phyloP scores from a whole-genome alignment of 2,888 invertebrate species.

The Sepioteuthis lessoniana region DNA sequence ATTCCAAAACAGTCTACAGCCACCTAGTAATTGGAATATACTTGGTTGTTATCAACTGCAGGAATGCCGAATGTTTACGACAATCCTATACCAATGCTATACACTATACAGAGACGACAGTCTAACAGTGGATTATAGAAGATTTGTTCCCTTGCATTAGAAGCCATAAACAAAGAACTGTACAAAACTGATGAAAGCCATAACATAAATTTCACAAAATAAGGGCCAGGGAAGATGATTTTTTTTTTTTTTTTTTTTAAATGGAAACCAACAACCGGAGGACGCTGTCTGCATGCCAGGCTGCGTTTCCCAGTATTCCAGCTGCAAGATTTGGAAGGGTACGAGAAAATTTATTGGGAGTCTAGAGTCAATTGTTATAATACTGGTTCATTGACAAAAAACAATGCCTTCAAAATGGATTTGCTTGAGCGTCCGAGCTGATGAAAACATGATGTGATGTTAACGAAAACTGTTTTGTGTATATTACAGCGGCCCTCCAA shows the following conservation, averaged over 20 bases:
- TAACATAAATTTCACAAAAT: conserved; percentile 43
- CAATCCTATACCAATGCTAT: conserved; percentile 34
- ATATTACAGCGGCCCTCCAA: conserved; percentile 36
- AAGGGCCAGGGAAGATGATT: conserved; percentile 19
- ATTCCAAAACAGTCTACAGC: conserved; percentile 41
- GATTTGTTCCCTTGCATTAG: conserved; percentile 24
- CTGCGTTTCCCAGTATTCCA: conserved; percentile 33
- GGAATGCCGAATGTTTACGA: background rate
- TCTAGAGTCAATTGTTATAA: conserved; percentile 12
- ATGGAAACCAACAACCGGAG: conserved; percentile 33
- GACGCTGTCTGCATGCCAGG: conserved; percentile 20
- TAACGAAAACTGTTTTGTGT: conserved; percentile 1
- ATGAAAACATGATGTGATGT: conserved; percentile 41
- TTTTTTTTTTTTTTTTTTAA: background rate
- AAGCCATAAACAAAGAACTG: conserved; percentile 44
- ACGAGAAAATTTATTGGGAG: conserved; percentile 23
- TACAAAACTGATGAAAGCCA: conserved; percentile 46
- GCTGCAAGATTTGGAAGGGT: conserved; percentile 33
- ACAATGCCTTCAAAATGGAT: conserved; percentile 14
- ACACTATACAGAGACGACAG: conserved; percentile 48
- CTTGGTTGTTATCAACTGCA: conserved; percentile 24
- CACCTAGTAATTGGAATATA: conserved; percentile 43
- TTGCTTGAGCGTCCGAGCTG: conserved; percentile 44
- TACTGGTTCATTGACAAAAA: conserved; percentile 46
- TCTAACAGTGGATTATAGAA: conserved; percentile 45